Evolutionary conservation across 2,113 vertebrate genomes (phyloP), one percentile per base, ranked within the genome.

Genomic region (Athene noctua): DNA sequence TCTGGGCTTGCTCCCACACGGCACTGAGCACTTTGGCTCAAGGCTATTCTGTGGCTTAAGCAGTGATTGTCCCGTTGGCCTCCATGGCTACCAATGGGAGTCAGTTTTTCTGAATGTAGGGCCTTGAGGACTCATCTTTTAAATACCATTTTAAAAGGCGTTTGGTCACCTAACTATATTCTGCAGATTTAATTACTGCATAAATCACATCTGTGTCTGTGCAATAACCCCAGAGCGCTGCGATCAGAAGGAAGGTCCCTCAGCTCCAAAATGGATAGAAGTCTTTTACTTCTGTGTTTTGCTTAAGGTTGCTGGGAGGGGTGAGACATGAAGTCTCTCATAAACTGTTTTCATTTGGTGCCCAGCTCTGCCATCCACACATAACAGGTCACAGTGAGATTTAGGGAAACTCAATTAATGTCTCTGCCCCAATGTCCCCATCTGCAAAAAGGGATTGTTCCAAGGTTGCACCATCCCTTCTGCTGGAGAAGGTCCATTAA

Each of bases 131-230:
- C 46, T 80, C 15, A 1, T 73, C 47, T 78, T 70, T 88, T 86
- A 94, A 93, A 86, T 63, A 83, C 15, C 46, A 63, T 86, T 95
- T 63, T 38, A 58, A 85, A 87, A 95, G 71, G 66, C 62, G 51
- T 92, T 89, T 87, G 51, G 21, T 34, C 2, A 7, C 63, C 40
- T 73, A 90, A 78, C n/a, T 62, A 7, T 75, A 83, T 70, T 85
- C 67, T 92, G 29, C 58, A 83, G 87, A 86, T 77, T 92, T 92
- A 90, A 94, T 92, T 90, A 78, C 80, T 70, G 63, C 63, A 91
- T 86, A 88, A 95, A 90, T 94, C 81, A 78, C 59, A 67, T 84
- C 66, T 42, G 42, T 61, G 62, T 84, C 66, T 42, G 42, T 61
- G 62, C 42, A 70, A 61, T 66, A 86, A 89, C 40, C 78, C 58